These are phyloP conservation scores for Polypedilum pembai DNA, from an alignment of 1,140 invertebrate species.

Conservation along the genomic window DNA sequence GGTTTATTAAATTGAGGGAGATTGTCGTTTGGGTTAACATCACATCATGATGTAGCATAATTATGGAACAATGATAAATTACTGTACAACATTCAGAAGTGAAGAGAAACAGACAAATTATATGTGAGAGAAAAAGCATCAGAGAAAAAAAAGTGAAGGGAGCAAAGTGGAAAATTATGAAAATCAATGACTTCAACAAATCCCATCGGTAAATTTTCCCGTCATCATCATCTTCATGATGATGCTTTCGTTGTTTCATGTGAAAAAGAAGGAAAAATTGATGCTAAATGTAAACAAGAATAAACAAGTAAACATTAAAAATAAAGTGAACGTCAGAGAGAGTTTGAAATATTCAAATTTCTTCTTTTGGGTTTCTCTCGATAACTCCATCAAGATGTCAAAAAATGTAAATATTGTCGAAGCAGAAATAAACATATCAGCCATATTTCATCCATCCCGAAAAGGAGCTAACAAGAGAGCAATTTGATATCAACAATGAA, in stretches of 20 bases:
- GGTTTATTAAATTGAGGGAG: slow-evolving; percentile 1
- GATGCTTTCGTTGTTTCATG: not conserved
- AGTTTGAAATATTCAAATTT: not conserved
- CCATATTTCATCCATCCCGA: not conserved
- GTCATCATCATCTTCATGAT: not conserved
- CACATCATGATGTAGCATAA: not conserved
- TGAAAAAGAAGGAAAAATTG: not conserved
- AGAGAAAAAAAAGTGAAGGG: slow-evolving; percentile 7
- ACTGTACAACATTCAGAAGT: not conserved
- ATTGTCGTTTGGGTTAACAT: not conserved
- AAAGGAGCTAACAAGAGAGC: not conserved
- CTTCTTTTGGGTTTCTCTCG: not conserved
- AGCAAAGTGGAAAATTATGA: not conserved
- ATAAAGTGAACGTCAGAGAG: not conserved
- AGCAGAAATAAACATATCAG: not conserved
- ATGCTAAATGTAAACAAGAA: slow-evolving; percentile 21
- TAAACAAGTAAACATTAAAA: slow-evolving; percentile 15
- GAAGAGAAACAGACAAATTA: not conserved
- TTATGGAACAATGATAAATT: slow-evolving; percentile 16
- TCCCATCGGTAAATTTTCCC: slow-evolving; percentile 3
- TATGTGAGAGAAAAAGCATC: not conserved
- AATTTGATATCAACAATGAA: slow-evolving; percentile 12
- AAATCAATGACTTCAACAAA: slow-evolving; percentile 1
- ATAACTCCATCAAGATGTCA: not conserved
- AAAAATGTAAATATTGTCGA: slow-evolving; percentile 6